Evolutionary conservation across 1,140 invertebrate species (phyloP).

Genomic region (Venturia canescens): DNA sequence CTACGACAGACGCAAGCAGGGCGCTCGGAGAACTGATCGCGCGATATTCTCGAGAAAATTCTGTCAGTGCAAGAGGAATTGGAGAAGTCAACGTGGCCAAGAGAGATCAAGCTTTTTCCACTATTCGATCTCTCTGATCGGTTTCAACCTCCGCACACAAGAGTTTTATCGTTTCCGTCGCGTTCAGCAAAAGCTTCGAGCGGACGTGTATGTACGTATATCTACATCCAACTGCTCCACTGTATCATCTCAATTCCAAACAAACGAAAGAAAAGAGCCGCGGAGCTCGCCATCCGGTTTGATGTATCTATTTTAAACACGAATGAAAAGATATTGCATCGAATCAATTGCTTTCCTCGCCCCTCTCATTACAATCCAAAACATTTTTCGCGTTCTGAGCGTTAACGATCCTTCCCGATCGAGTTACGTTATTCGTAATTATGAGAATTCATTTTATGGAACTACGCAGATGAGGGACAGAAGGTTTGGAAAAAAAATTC

Average conservation of each 20-base stretch:
- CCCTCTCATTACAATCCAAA: too few species aligned
- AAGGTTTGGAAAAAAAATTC: too few species aligned
- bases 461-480: too few species aligned
- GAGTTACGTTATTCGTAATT: too few species aligned
- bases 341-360: not conserved
- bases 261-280: not conserved
- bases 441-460: too few species aligned
- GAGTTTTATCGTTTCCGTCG: slow-evolving; percentile 4
- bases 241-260: not conserved
- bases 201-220: not conserved
- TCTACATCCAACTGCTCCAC: not conserved
- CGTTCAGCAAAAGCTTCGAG: not conserved
- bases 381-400: not conserved
- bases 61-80: not conserved
- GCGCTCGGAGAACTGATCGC: not conserved
- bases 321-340: not conserved
- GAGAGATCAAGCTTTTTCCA: slow-evolving; percentile 4
- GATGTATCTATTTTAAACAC: not conserved
- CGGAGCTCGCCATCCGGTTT: not conserved
- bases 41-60: slow-evolving; percentile 1
- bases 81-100: not conserved
- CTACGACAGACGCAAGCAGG: not conserved
- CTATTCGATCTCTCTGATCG: not conserved
- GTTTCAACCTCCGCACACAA: not conserved
- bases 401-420: not conserved